phyloP scores from a whole-genome alignment of 2,797 vertebrate species.

The Syndactyla subalaris region DNA sequence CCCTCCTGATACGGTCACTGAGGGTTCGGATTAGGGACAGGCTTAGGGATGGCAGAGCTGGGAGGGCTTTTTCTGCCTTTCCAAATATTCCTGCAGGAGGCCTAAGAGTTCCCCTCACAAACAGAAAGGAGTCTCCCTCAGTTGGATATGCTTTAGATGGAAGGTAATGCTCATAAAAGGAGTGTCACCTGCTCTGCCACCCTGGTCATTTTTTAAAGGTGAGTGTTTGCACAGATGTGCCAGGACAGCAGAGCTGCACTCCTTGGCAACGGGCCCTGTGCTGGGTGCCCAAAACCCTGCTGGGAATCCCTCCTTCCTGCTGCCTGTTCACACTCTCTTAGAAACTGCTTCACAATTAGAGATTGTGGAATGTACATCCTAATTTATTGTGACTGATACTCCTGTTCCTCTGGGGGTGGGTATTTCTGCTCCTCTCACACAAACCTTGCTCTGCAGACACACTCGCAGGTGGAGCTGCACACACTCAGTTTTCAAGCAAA shows the following conservation, averaged over 20 bases:
- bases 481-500: background rate
- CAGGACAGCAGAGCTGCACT: background rate
- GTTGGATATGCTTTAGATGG: fast-evolving
- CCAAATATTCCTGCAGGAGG: background rate
- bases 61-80: background rate
- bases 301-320: background rate
- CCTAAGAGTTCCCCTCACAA: background rate
- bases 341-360: background rate
- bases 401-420: background rate
- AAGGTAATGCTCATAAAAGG: background rate
- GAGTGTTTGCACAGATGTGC: background rate
- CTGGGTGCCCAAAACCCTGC: background rate
- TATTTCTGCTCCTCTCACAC: background rate
- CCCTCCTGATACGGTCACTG: background rate
- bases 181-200: background rate
- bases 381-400: background rate
- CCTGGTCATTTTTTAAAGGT: background rate
- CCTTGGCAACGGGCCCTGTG: background rate
- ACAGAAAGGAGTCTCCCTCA: background rate
- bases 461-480: background rate
- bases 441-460: background rate
- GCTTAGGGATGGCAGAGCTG: fast-evolving
- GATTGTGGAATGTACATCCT: background rate
- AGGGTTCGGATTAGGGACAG: background rate
- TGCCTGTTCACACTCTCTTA: background rate